These are phyloP conservation scores for Drosophila fuyamai DNA, from an alignment of 1,140 invertebrate species.

Conservation along the genomic window DNA sequence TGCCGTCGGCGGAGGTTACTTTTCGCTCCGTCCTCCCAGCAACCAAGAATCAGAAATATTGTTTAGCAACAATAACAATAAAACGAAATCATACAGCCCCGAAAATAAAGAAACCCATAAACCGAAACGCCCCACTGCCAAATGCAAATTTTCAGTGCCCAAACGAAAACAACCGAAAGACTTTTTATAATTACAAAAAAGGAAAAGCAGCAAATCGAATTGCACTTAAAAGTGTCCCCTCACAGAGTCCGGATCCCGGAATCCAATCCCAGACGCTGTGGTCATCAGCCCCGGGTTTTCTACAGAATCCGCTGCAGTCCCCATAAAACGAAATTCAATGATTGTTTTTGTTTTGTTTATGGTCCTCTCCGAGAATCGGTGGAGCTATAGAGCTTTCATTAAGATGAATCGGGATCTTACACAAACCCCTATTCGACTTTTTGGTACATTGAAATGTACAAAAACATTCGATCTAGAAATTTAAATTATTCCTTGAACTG, in stretches of 20 bases:
- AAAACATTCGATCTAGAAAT: too few species aligned
- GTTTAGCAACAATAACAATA: conserved; percentile 77
- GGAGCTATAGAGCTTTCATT: conserved; percentile 2
- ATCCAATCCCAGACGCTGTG: conserved; percentile 49
- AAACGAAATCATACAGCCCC: conserved; percentile 56
- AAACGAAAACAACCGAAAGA: conserved; percentile 53
- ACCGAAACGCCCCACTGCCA: conserved; percentile 73
- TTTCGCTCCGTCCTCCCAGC: conserved; percentile 40
- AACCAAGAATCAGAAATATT: conserved; percentile 79
- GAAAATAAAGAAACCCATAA: conserved; percentile 63
- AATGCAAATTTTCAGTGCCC: conserved; percentile 71
- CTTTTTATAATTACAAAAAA: conserved; percentile 77
- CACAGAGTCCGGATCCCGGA: conserved; percentile 18
- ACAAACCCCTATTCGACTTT: not conserved
- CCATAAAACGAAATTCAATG: conserved; percentile 63
- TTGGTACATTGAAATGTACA: not conserved
- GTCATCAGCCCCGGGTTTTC: conserved; percentile 69
- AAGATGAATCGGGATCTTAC: not conserved
- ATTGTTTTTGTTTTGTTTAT: conserved; percentile 13
- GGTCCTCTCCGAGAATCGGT: conserved; percentile 7
- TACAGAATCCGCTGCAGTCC: conserved; percentile 62
- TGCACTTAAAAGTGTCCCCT: conserved; percentile 63
- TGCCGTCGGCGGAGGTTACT: conserved; percentile 66
- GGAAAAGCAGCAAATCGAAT: conserved; percentile 81
- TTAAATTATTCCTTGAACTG: too few species aligned